These are phyloP conservation scores for Anguilla anguilla DNA, from an alignment of 2,797 vertebrate genomes.

Conservation along the genomic window DNA sequence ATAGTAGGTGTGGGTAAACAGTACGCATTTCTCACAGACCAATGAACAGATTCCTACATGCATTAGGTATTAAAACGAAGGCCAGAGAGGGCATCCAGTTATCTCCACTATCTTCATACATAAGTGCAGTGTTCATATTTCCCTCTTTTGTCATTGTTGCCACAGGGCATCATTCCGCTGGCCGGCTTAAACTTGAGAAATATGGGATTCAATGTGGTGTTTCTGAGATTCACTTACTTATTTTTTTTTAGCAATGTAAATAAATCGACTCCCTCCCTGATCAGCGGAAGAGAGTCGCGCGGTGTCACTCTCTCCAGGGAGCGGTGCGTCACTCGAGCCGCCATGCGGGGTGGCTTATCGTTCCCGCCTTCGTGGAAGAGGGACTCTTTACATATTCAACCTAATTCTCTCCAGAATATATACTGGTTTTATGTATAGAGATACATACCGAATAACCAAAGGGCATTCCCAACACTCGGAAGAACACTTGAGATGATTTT, in stretches of 20 bases:
- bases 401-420: constrained; percentile 84
- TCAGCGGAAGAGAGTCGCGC: not conserved
- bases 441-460: constrained; percentile 82
- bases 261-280: not conserved
- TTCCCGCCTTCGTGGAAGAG: constrained; percentile 76
- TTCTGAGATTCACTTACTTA: not conserved
- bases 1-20: constrained; percentile 9
- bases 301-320: not conserved
- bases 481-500: constrained; percentile 88
- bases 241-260: not conserved
- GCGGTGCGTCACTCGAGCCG: not conserved
- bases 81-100: not conserved
- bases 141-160: constrained; percentile 1
- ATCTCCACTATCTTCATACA: not conserved
- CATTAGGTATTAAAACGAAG: not conserved
- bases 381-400: constrained; percentile 88
- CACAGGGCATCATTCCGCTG: not conserved
- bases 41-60: not conserved
- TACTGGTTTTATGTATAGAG: constrained; percentile 85
- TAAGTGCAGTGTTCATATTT: not conserved
- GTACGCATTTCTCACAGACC: not conserved
- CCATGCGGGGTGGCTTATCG: constrained; percentile 63
- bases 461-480: constrained; percentile 81
- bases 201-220: not conserved
- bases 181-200: not conserved